Evolutionary conservation across 2,113 vertebrate species (phyloP).

Genomic region (Colossoma macropomum): DNA sequence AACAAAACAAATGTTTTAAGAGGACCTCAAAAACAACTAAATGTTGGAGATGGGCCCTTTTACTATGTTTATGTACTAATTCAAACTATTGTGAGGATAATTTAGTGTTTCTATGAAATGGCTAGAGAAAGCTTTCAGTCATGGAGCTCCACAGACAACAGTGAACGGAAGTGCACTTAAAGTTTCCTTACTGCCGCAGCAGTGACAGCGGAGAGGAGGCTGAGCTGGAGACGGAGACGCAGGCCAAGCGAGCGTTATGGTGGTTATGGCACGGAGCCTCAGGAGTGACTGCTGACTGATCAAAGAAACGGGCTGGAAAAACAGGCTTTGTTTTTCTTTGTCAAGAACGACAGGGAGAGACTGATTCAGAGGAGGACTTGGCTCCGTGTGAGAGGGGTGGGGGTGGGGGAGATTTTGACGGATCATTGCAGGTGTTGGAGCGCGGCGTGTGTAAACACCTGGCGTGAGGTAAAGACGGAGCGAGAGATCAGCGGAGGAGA

Average conservation of each 20-base stretch:
- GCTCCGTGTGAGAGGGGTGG: conserved; percentile 50
- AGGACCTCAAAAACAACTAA: too few relatives aligned
- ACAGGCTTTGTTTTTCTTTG: conserved; percentile 37
- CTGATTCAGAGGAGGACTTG: conserved; percentile 57
- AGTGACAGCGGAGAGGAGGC: not conserved
- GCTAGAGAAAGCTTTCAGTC: too few relatives aligned
- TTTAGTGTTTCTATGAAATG: too few relatives aligned
- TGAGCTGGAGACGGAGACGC: not conserved
- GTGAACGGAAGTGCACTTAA: too few relatives aligned
- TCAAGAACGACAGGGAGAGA: conserved; percentile 50
- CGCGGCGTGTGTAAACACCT: conserved; percentile 61
- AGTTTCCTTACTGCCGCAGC: too few relatives aligned
- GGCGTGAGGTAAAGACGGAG: conserved; percentile 29
- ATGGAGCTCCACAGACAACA: too few relatives aligned
- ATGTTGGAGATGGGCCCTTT: too few relatives aligned
- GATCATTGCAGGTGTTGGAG: conserved; percentile 63
- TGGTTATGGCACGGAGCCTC: not conserved
- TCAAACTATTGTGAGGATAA: too few relatives aligned
- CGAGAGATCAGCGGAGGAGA: conserved; percentile 50
- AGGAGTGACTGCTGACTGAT: conserved; percentile 43
- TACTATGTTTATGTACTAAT: too few relatives aligned
- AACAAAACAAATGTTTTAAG: too few relatives aligned
- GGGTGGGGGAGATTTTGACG: conserved; percentile 51
- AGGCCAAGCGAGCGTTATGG: not conserved
- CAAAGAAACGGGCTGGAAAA: conserved; percentile 42